Evolutionary conservation across 2,113 vertebrate genomes (phyloP).

Genomic region (Girardinichthys multiradiatus): DNA sequence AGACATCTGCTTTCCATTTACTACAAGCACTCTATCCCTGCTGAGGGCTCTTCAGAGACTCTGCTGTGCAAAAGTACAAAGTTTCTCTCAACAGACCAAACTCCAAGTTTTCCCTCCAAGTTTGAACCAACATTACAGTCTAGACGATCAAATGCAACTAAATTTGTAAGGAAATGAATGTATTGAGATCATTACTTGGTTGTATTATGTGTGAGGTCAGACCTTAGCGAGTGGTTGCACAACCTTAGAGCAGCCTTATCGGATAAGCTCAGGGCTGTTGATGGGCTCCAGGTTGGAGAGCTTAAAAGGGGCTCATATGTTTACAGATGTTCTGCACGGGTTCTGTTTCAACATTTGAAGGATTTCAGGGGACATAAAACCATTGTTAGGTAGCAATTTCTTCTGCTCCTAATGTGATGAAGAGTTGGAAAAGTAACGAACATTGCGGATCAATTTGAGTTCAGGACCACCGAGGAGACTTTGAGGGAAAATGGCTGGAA

Average conservation of each 20-base stretch:
- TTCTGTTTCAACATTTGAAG: not conserved
- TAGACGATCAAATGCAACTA: not conserved
- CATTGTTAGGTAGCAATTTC: not conserved
- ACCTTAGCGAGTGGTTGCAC: not conserved
- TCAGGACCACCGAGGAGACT: not conserved
- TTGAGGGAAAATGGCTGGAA: not conserved
- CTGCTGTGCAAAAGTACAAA: not conserved
- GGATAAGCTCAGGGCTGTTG: not conserved
- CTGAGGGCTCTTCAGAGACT: constrained; percentile 17
- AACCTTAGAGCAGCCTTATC: not conserved
- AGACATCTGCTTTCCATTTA: constrained; percentile 51
- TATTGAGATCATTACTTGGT: too few relatives aligned
- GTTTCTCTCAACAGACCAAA: not conserved
- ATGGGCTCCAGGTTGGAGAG: constrained; percentile 6
- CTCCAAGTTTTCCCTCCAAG: not conserved
- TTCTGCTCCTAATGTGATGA: not conserved
- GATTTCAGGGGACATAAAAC: not conserved
- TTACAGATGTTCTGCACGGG: not conserved
- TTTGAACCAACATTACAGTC: not conserved
- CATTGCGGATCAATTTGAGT: too few relatives aligned
- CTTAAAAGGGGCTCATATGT: not conserved
- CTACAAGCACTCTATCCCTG: not conserved
- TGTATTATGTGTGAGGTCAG: not conserved
- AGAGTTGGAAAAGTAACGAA: not conserved
- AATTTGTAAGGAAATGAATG: not conserved